Evolutionary conservation across 2,113 vertebrate genomes (phyloP).

Genomic region (Eulemur macaco): DNA sequence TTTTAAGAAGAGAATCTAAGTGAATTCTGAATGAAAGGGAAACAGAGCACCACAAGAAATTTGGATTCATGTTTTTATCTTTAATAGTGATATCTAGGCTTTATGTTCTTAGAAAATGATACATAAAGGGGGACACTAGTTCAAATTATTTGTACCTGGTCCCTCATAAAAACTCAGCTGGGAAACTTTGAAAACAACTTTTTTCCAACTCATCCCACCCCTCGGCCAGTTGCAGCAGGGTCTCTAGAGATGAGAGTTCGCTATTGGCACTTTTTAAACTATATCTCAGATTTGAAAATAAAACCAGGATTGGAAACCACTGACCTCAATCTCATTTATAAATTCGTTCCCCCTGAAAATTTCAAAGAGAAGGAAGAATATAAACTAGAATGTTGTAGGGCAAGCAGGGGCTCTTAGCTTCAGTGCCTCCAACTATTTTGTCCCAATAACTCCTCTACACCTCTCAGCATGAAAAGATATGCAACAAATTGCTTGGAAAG

Average conservation of each 20-base stretch:
- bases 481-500: neutral
- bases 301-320: neutral
- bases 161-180: neutral
- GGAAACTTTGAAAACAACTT: neutral
- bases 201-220: neutral
- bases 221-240: accelerated
- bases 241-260: neutral
- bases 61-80: neutral
- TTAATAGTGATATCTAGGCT: neutral
- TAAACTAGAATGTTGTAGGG: neutral
- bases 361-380: neutral
- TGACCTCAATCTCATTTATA: neutral
- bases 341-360: neutral
- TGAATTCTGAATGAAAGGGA: neutral
- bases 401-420: neutral
- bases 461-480: neutral
- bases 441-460: neutral
- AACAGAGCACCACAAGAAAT: neutral
- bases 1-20: neutral
- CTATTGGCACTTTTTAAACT: neutral
- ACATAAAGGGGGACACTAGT: neutral
- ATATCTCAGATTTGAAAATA: neutral
- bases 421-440: neutral
- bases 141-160: neutral
- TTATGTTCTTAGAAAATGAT: neutral